phyloP scores from a whole-genome alignment of 2,888 invertebrate species.

The Drosophila monieri region DNA sequence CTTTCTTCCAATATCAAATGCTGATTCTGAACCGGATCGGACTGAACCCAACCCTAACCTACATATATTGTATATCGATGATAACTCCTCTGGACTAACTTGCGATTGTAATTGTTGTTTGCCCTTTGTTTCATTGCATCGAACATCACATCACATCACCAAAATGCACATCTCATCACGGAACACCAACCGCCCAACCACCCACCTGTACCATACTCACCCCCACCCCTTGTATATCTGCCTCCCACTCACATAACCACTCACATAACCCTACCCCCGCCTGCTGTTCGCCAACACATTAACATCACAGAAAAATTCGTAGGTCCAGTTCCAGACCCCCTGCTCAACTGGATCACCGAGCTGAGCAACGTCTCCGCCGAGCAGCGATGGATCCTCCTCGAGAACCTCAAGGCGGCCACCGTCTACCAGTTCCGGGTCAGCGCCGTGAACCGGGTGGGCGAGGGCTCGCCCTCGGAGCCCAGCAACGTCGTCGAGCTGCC shows the following conservation, averaged over 20 bases:
- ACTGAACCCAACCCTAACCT: conserved; percentile 7
- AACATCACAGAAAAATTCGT: conserved; percentile 85
- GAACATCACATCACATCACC: conserved; percentile 14
- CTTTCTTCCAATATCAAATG: conserved; percentile 14
- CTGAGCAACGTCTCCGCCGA: conserved; percentile 92
- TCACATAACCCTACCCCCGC: conserved; percentile 13
- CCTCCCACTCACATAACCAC: conserved; percentile 1
- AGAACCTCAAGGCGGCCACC: conserved; percentile 95
- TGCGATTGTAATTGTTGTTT: conserved; percentile 57
- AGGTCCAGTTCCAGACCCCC: conserved; percentile 94
- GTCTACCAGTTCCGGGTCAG: conserved; percentile 98
- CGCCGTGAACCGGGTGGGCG: conserved; percentile 97
- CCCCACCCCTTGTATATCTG: background rate
- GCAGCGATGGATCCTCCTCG: conserved; percentile 91
- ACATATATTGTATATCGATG: conserved; percentile 9
- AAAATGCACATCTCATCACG: conserved; percentile 2
- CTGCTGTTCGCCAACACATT: conserved; percentile 63
- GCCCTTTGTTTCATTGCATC: conserved; percentile 53
- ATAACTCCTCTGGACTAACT: conserved; percentile 51
- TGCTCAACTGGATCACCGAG: conserved; percentile 95
- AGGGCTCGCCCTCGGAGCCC: conserved; percentile 95
- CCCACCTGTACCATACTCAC: conserved; percentile 2
- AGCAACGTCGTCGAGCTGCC: conserved; percentile 96
- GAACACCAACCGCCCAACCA: conserved; percentile 19
- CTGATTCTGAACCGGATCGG: conserved; percentile 16